Conservation (phyloP, 2,888 invertebrate species). For the Sphaerophoria taeniata region DNA sequence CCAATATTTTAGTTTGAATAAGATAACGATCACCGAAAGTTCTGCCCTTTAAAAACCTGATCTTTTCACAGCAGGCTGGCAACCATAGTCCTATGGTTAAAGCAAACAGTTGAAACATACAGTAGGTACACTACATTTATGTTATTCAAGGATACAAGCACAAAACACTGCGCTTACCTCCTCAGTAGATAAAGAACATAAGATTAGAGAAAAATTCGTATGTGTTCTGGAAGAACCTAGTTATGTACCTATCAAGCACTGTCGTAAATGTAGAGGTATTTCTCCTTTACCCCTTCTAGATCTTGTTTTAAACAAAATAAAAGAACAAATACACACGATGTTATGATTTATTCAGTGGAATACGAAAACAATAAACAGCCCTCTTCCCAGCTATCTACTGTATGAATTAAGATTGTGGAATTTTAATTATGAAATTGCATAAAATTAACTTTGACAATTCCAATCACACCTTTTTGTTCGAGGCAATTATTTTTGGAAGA, state of each 20-base stretch:
- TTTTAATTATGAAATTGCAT: slow-evolving; percentile 74
- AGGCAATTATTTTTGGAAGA: slow-evolving; percentile 26
- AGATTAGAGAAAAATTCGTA: slow-evolving; percentile 27
- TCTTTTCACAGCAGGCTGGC: not conserved
- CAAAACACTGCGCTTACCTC: slow-evolving; percentile 9
- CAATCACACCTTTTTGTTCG: slow-evolving; percentile 59
- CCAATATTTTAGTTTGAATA: too few relatives aligned
- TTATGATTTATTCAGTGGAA: slow-evolving; percentile 71
- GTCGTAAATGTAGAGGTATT: too few relatives aligned
- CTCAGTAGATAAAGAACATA: slow-evolving; percentile 11
- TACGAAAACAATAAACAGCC: slow-evolving; percentile 63
- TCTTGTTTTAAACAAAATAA: slow-evolving; percentile 15
- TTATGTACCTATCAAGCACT: not conserved
- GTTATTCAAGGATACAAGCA: slow-evolving; percentile 58
- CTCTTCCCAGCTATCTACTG: slow-evolving; percentile 41
- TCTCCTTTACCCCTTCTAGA: not conserved
- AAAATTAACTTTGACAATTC: slow-evolving; percentile 70
- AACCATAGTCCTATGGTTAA: slow-evolving; percentile 10
- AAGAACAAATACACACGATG: slow-evolving; percentile 51
- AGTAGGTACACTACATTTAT: not conserved
- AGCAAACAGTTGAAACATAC: slow-evolving; percentile 4
- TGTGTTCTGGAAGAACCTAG: slow-evolving; percentile 1
- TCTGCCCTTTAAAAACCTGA: not conserved
- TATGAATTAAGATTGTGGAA: too few relatives aligned
- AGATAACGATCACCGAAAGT: too few relatives aligned